Conservation (phyloP, 2,113 vertebrate genomes). For the Datnioides undecimradiatus region DNA sequence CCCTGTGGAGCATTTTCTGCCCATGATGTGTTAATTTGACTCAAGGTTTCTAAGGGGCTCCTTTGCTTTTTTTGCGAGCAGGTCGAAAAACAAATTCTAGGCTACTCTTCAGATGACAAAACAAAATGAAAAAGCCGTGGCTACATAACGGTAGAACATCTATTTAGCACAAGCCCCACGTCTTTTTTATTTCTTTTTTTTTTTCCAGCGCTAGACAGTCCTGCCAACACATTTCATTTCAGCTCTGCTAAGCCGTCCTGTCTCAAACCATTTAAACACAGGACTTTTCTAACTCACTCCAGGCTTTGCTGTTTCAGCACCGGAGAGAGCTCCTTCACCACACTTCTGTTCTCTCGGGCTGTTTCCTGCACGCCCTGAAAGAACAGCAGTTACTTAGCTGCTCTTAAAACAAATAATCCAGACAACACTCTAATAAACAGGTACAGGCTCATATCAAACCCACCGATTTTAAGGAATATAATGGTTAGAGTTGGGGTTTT, state of each 20-base stretch:
- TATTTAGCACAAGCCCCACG: background rate
- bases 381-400: background rate
- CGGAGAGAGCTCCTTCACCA: constrained; percentile 34
- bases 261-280: constrained; percentile 38
- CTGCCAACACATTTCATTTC: constrained; percentile 35
- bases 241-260: constrained; percentile 8
- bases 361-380: background rate
- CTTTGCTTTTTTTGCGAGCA: constrained; percentile 7
- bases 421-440: background rate
- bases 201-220: constrained; percentile 14
- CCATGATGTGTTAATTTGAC: constrained; percentile 15
- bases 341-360: background rate
- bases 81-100: background rate
- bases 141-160: background rate
- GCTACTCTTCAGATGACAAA: background rate
- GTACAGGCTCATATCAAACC: background rate
- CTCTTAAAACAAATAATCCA: background rate
- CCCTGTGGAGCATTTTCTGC: constrained; percentile 15
- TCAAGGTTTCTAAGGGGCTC: background rate
- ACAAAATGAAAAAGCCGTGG: background rate
- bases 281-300: constrained; percentile 21
- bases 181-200: too few species aligned
- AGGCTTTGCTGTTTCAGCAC: constrained; percentile 46
- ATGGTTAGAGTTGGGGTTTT: background rate
- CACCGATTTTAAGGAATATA: background rate